Base-by-base conservation (phyloP, 2,888 invertebrate genomes). In the Ennomos erosarius region DNA sequence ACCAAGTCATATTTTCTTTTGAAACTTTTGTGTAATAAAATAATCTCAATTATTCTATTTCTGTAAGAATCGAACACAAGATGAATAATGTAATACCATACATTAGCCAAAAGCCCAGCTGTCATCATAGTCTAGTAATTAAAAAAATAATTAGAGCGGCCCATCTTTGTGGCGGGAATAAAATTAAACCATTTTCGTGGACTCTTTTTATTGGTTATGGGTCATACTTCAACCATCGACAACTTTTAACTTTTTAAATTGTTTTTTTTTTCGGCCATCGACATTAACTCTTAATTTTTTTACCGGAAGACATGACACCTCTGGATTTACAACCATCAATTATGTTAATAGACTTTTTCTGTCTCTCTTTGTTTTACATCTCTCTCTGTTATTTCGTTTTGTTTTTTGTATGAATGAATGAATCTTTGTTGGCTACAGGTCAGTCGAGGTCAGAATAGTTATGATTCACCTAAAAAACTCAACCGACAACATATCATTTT, bases 251-350 rank as follows among this genome's bases (percentile, higher is more conserved):
- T 76, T 78, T 77, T 76, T 75, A 75, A 73, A 83, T 13, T 8
- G 9, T 26, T 38, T 35, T 55, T 47, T 47, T 46, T 39, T 49
- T 6, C 26, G 44, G 13, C 48, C 63, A 75, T 73, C 64, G 71
- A 74, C 68, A 71, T 71, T 71, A 68, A 68, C 62, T 69, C 70
- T 77, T 74, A 68, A 74, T 76, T 79, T 79, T 76, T 76, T 76
- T 75, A 84, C 85, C 85, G 85, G 84, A 87, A 88, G 84, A 84
- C 81, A 79, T 83, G 85, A 85, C 87, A 85, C 87, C 84, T 83
- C 65, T 67, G 73, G 78, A 86, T 87, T 87, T 85, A 84, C 76
- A 83, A 76, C 85, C 84, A 80, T 84, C 76, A 82, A 85, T 88
- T 87, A 85, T 81, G 70, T 64, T 86, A 85, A 85, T 83, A 81